Percentiles rank a stretch among this genome's conserved stretches.
Evolutionary conservation across 1,140 invertebrate species (phyloP).

Genomic region (Apocrypta bakeri): DNA sequence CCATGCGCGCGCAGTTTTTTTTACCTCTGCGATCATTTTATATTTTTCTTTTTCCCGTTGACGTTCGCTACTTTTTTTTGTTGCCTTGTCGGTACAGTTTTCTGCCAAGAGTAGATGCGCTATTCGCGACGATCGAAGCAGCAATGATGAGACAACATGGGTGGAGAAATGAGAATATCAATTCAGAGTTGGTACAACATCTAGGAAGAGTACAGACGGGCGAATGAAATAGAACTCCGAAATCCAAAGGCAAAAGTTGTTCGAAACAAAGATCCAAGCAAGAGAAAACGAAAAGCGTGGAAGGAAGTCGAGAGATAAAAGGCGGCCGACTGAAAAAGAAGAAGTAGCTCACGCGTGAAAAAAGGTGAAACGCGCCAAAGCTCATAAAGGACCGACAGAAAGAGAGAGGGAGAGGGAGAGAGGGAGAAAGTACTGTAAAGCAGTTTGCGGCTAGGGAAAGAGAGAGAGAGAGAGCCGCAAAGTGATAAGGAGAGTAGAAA

Average conservation of each 20-base stretch:
- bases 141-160: not conserved
- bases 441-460: too few species aligned
- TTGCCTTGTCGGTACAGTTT: not conserved
- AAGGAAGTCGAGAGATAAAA: conserved; percentile 11
- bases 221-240: conserved; percentile 36
- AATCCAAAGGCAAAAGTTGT: conserved; percentile 40
- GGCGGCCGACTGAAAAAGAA: not conserved
- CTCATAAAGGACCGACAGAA: conserved; percentile 33
- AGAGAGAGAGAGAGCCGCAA: not conserved
- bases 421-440: too few species aligned
- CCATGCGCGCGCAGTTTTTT: not conserved
- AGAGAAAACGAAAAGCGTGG: conserved; percentile 9
- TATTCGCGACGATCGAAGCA: not conserved
- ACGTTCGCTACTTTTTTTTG: not conserved
- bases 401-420: not conserved
- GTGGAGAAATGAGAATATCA: not conserved
- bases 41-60: not conserved
- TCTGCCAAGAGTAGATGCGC: not conserved
- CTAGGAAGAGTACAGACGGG: not conserved
- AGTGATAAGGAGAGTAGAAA: not conserved
- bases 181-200: too few species aligned
- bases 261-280: conserved; percentile 10
- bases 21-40: not conserved
- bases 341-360: not conserved
- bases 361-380: conserved; percentile 27